Base-by-base conservation (phyloP, 2,797 vertebrate species). In the Scomberomorus guttatus region DNA sequence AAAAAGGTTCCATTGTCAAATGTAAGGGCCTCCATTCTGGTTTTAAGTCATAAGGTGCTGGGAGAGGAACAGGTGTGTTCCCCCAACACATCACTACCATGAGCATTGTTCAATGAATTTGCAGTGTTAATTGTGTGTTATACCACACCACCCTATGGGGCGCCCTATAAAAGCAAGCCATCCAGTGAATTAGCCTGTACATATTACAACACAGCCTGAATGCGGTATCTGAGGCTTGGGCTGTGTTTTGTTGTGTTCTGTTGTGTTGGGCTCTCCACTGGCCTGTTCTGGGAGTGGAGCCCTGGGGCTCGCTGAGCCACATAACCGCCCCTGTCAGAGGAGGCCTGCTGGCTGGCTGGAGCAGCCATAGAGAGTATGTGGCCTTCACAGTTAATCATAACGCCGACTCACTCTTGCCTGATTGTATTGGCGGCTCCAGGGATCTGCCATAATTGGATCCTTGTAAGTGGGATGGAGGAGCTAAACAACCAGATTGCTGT, bases 401-500 rank as follows among this genome's bases (percentile, higher is more conserved):
- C 90, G 87, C 95, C 91, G 93, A 91, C 95, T 93, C 94, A 94
- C 91, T 95, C 89, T 90, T 84, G 91, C 89, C 93, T 96, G 95
- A 96, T 96, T 95, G 92, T 95, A 94, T 94, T 95, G 93, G 92
- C 93, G 93, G 94, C 96, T 96, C 95, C 93, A 90, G 95, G 96
- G 95, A 96, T 95, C 95, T 95, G 94, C 95, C 94, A 96, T 96
- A 96, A 96, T 96, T 96, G 96, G 96, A 95, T 95, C 95, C 95
- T 95, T 96, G 95, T 95, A 96, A 96, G 95, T 95, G 95, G 95
- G 94, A 93, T 95, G 96, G 95, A 95, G 94, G 95, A 95, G 95
- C 95, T 95, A 95, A 96, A 96, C 94, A 95, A 96, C 94, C 95
- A 96, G 95, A 96, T 95, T 96, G 96, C 95, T 96, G 96, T 96